Percentiles rank a stretch among this genome's conserved stretches.
phyloP scores from a whole-genome alignment of 2,888 invertebrate genomes.

The Acleris holmiana region DNA sequence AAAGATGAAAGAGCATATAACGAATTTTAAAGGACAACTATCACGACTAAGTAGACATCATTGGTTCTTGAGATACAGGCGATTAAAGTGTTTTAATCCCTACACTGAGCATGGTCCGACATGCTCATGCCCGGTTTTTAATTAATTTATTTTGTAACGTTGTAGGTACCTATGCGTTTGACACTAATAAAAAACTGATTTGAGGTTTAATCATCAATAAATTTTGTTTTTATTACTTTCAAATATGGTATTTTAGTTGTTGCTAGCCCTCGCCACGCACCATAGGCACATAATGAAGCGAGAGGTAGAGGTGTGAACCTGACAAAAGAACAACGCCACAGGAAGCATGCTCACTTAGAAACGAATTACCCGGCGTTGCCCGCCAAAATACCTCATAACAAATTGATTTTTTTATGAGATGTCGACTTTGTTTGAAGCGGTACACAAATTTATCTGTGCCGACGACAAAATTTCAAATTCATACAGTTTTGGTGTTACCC shows the following conservation, averaged over 20 bases:
- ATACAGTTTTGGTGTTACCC: background rate
- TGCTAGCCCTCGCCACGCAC: slow-evolving; percentile 46
- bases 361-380: slow-evolving; percentile 62
- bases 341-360: slow-evolving; percentile 75
- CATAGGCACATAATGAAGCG: slow-evolving; percentile 61
- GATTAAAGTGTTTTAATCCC: no score
- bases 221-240: background rate
- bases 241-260: background rate
- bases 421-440: slow-evolving; percentile 32
- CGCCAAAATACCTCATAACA: slow-evolving; percentile 59
- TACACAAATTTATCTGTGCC: slow-evolving; percentile 7
- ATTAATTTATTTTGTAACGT: no score
- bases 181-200: no score
- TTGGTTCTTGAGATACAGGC: no score
- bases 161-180: no score
- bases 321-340: slow-evolving; percentile 57
- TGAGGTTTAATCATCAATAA: no score
- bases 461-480: background rate
- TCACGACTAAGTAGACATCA: no score
- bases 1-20: no score
- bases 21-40: no score
- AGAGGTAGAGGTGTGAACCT: slow-evolving; percentile 46
- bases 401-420: slow-evolving; percentile 63
- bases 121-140: no score
- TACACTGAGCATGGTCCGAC: no score